A percentile compares a stretch with the other conserved stretches of the same genome.
Evolutionary conservation across 2,888 invertebrate genomes (phyloP).

Genomic region (Troides aeacus): DNA sequence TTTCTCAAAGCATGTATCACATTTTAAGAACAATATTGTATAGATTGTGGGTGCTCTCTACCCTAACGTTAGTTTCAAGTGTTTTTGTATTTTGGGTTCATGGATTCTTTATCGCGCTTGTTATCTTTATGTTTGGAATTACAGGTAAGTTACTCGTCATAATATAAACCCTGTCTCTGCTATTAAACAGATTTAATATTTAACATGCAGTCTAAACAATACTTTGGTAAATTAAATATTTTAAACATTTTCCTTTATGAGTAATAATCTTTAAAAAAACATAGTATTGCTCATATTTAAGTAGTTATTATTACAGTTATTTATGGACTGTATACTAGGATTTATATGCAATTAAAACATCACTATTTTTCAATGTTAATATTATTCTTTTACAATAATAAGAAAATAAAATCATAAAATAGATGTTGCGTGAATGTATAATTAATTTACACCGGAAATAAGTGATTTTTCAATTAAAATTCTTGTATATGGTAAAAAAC

Average conservation of each 20-base stretch:
- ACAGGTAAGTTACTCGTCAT: constrained; percentile 78
- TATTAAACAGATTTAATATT: background rate
- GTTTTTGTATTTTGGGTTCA: constrained; percentile 91
- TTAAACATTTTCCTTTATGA: background rate
- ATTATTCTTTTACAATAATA: background rate
- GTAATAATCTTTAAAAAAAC: background rate
- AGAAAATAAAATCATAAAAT: no score
- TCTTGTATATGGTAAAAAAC: no score
- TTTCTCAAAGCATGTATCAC: constrained; percentile 55
- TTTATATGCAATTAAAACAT: background rate
- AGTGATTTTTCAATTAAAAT: no score
- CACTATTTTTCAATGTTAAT: background rate
- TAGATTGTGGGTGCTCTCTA: constrained; percentile 89
- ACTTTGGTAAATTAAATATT: background rate
- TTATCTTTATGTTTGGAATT: constrained; percentile 84
- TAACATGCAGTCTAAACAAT: background rate
- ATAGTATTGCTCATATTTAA: no score
- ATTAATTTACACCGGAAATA: no score
- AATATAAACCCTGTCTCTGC: background rate
- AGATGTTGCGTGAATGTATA: no score
- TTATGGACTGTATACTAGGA: background rate
- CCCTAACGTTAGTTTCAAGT: constrained; percentile 86
- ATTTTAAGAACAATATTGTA: constrained; percentile 79
- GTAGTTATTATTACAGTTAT: background rate
- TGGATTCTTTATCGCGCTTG: constrained; percentile 86